These are phyloP conservation scores for Callorhinus ursinus DNA, from an alignment of 2,113 vertebrate genomes.

Conservation along the genomic window DNA sequence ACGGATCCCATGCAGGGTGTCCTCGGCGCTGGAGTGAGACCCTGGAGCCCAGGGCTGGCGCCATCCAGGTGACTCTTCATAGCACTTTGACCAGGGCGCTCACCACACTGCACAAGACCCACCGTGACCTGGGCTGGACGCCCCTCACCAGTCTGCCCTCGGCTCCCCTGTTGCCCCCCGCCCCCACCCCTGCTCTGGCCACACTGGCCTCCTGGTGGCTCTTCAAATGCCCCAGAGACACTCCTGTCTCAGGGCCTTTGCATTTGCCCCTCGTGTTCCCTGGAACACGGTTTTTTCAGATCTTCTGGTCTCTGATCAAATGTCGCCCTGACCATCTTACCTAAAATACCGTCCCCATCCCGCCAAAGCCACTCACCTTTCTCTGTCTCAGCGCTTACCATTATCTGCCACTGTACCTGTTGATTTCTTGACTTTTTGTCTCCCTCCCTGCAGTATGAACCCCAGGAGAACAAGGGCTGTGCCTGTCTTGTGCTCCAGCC, in stretches of 20 bases:
- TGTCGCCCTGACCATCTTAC: not conserved
- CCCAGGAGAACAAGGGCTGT: not conserved
- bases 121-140: not conserved
- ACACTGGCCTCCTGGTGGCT: not conserved
- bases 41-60: fast-evolving
- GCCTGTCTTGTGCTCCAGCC: not conserved
- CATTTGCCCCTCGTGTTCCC: too few species aligned
- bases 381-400: not conserved
- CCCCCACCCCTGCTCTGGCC: not conserved
- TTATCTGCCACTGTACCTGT: not conserved
- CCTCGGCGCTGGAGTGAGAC: fast-evolving
- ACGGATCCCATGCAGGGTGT: not conserved
- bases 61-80: not conserved
- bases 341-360: not conserved
- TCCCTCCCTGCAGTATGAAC: not conserved
- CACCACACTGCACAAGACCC: not conserved
- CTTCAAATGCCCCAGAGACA: not conserved
- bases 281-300: not conserved
- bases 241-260: not conserved
- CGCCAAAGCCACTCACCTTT: not conserved
- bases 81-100: fast-evolving
- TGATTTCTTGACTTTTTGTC: not conserved
- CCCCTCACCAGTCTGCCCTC: not conserved
- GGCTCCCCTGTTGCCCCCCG: not conserved
- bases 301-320: not conserved